These are phyloP conservation scores for Tragelaphus buxtoni DNA, from an alignment of 2,113 vertebrate genomes.

Conservation along the genomic window DNA sequence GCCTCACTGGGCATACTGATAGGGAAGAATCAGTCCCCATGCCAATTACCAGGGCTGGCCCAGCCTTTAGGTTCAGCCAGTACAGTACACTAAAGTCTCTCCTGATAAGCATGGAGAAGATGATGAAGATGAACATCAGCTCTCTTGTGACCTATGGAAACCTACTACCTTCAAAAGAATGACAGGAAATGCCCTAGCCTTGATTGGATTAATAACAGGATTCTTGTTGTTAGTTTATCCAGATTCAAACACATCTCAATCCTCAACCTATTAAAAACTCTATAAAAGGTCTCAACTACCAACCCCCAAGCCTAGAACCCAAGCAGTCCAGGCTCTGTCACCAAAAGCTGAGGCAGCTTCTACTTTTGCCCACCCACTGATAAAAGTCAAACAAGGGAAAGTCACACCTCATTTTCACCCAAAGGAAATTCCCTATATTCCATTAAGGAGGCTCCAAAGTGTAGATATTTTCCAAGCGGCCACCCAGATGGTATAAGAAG, in stretches of 20 bases:
- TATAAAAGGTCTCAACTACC: background rate
- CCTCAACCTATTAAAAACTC: background rate
- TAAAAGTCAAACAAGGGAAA: background rate
- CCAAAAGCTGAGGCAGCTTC: background rate
- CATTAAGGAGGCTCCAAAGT: background rate
- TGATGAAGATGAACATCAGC: background rate
- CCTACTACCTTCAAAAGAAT: background rate
- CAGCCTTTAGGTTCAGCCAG: background rate
- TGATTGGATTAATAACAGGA: background rate
- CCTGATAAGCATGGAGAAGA: background rate
- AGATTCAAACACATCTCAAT: background rate
- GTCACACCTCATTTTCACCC: background rate
- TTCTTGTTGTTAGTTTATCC: background rate
- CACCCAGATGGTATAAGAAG: background rate
- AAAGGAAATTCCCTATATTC: background rate
- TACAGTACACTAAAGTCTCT: background rate
- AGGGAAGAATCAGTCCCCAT: background rate
- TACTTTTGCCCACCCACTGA: background rate
- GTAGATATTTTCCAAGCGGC: slow-evolving; percentile 13
- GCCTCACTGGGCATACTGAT: background rate
- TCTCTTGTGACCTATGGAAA: background rate
- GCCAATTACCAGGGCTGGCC: background rate
- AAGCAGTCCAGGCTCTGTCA: background rate
- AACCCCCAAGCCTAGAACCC: background rate
- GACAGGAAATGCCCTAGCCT: background rate